Percentiles rank a stretch among this genome's conserved stretches.
Evolutionary conservation across 2,888 invertebrate genomes (phyloP).

Genomic region (Notocelia uddmanniana): DNA sequence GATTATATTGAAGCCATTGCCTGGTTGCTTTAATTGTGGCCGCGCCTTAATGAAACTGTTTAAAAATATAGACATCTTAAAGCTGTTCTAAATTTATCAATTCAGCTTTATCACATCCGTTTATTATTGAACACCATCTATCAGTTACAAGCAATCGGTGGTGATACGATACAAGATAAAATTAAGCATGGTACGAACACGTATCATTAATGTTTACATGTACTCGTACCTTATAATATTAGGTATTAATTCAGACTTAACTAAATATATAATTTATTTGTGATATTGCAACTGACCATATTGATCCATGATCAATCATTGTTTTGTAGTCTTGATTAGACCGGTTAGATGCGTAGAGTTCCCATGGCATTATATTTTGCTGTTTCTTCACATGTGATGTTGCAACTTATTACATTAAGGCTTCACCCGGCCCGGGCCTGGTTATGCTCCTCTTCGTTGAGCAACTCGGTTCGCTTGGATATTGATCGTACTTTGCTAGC

Average conservation of each 20-base stretch:
- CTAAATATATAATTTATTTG: not conserved
- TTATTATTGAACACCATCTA: slow-evolving; percentile 34
- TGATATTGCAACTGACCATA: not conserved
- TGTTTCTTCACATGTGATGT: slow-evolving; percentile 58
- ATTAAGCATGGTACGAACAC: slow-evolving; percentile 17
- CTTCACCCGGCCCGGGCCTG: slow-evolving; percentile 52
- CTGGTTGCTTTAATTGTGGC: slow-evolving; percentile 26
- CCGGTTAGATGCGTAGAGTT: slow-evolving; percentile 50
- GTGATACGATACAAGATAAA: slow-evolving; percentile 30
- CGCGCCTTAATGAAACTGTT: slow-evolving; percentile 4
- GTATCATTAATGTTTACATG: slow-evolving; percentile 12
- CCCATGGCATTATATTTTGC: slow-evolving; percentile 53
- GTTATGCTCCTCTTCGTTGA: slow-evolving; percentile 51
- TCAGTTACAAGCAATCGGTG: slow-evolving; percentile 31
- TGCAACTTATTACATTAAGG: slow-evolving; percentile 64
- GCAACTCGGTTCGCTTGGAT: slow-evolving; percentile 52
- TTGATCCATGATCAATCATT: not conserved
- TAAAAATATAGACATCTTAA: slow-evolving; percentile 10
- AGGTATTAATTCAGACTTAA: not conserved
- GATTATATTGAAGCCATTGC: slow-evolving; percentile 25
- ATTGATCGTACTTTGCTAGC: slow-evolving; percentile 54
- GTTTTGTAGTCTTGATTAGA: slow-evolving; percentile 33
- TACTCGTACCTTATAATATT: not conserved
- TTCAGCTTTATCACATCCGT: not conserved
- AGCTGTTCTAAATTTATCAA: slow-evolving; percentile 18